These are phyloP conservation scores for Myripristis murdjan DNA, from an alignment of 2,797 vertebrate genomes.

Conservation along the genomic window DNA sequence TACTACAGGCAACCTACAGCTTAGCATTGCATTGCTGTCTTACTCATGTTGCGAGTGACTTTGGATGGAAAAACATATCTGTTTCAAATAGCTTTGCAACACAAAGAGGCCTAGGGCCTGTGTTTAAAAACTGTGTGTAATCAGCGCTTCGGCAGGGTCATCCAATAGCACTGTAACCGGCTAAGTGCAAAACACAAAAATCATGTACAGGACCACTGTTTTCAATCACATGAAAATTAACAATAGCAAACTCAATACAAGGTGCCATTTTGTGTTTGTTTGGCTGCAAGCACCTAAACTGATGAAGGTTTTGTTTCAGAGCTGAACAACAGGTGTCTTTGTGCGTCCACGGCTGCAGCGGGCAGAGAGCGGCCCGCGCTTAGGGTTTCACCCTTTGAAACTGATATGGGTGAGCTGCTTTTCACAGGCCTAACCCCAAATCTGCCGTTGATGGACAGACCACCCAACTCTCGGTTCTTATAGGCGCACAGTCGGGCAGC, in stretches of 20 bases:
- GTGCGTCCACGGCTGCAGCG: conserved; percentile 79
- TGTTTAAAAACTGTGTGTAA: conserved; percentile 45
- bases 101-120: conserved; percentile 14
- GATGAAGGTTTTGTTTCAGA: conserved; percentile 78
- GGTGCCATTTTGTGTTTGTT: conserved; percentile 71
- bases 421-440: conserved; percentile 87
- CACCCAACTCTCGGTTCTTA: conserved; percentile 87
- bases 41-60: conserved; percentile 28
- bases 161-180: conserved; percentile 20
- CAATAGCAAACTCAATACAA: conserved; percentile 55
- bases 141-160: conserved; percentile 45
- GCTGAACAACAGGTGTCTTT: conserved; percentile 90
- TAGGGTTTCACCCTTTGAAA: conserved; percentile 90
- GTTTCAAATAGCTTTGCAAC: conserved; percentile 32
- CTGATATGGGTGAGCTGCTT: conserved; percentile 87
- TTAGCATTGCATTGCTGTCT: conserved; percentile 22
- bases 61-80: conserved; percentile 45
- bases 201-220: conserved; percentile 4
- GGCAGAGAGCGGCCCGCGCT: conserved; percentile 72
- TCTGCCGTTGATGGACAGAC: conserved; percentile 89
- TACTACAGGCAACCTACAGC: conserved; percentile 30
- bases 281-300: conserved; percentile 82
- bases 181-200: conserved; percentile 48
- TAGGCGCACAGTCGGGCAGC: conserved; percentile 79
- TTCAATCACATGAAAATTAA: conserved; percentile 44